Evolutionary conservation across 1,140 invertebrate genomes (phyloP).

Genomic region (Planococcus citri): DNA sequence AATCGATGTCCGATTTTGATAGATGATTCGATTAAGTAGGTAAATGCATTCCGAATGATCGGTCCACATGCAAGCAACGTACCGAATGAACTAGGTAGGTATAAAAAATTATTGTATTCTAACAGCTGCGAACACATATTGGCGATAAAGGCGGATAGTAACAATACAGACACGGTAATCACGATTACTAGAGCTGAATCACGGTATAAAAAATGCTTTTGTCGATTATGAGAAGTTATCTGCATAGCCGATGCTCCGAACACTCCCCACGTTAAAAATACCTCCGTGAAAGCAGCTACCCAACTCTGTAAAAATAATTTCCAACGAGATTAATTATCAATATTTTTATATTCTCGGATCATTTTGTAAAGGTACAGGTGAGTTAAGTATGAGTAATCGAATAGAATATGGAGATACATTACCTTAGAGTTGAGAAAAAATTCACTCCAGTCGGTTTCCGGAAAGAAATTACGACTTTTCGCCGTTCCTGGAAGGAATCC

Average conservation of each 20-base stretch:
- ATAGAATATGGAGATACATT: conserved; percentile 29
- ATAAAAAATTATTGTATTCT: conserved; percentile 52
- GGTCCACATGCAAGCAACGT: background rate
- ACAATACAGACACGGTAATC: conserved; percentile 58
- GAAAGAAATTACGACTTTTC: conserved; percentile 50
- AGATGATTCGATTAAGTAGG: too few species aligned
- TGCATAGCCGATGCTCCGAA: conserved; percentile 72
- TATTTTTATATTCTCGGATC: background rate
- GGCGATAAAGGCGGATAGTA: conserved; percentile 61
- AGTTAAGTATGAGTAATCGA: background rate
- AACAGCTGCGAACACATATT: conserved; percentile 66
- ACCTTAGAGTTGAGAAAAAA: conserved; percentile 69
- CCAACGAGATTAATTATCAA: background rate
- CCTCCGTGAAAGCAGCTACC: conserved; percentile 74
- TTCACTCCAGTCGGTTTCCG: conserved; percentile 62
- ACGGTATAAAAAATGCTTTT: conserved; percentile 55
- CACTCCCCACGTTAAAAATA: conserved; percentile 78
- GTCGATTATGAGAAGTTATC: conserved; percentile 54
- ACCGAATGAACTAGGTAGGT: conserved; percentile 76
- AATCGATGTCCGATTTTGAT: background rate
- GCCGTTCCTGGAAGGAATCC: conserved; percentile 49
- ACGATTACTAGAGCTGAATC: conserved; percentile 67
- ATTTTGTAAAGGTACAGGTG: background rate
- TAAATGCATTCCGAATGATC: too few species aligned
- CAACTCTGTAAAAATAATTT: conserved; percentile 49